These are phyloP conservation scores for Melierax canorus DNA, from an alignment of 2,113 vertebrate species.

Conservation along the genomic window DNA sequence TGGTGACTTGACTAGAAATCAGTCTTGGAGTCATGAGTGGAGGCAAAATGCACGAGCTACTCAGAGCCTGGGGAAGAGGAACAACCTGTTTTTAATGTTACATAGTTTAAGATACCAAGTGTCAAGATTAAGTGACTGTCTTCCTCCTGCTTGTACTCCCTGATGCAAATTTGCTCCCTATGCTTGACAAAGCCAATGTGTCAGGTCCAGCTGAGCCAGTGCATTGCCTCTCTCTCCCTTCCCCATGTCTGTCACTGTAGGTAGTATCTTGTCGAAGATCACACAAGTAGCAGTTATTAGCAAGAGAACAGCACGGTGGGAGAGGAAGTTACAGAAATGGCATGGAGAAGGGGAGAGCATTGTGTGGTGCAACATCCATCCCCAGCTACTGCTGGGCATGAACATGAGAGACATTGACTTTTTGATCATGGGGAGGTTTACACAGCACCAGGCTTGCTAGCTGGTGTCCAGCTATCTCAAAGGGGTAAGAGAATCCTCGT, in stretches of 20 bases:
- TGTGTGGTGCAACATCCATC: not conserved
- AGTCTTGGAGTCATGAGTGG: not conserved
- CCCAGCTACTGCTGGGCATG: not conserved
- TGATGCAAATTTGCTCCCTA: not conserved
- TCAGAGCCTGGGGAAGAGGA: not conserved
- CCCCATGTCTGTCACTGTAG: rapidly evolving
- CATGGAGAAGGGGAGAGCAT: not conserved
- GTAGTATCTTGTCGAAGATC: not conserved
- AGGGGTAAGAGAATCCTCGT: no score
- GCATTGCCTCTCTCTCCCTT: not conserved
- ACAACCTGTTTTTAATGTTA: not conserved
- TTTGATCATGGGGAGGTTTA: no score
- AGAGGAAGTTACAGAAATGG: not conserved
- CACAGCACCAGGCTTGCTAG: no score
- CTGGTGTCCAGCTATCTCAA: no score
- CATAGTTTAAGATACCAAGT: not conserved
- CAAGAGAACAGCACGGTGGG: not conserved
- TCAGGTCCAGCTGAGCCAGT: no score
- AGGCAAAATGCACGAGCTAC: not conserved
- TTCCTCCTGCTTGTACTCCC: not conserved
- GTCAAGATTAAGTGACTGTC: not conserved
- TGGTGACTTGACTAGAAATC: not conserved
- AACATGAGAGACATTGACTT: not conserved
- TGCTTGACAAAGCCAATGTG: not conserved
- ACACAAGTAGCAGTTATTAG: not conserved